phyloP scores from a whole-genome alignment of 2,888 invertebrate genomes.

The Drosophila limbata region DNA sequence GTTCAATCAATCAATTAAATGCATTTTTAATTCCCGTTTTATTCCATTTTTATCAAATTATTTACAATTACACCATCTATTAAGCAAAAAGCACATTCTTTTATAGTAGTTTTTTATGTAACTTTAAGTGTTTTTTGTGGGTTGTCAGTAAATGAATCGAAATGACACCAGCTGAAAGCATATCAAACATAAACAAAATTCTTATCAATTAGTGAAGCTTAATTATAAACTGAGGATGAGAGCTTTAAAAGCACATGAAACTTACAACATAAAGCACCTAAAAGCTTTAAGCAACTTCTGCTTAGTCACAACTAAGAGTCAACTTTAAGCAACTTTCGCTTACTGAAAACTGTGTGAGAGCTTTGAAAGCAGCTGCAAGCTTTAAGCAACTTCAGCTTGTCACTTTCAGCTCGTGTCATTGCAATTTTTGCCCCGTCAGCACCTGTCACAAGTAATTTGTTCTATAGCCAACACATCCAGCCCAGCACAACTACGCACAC shows the following conservation, averaged over 20 bases:
- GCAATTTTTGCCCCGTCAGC: constrained; percentile 11
- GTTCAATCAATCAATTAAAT: constrained; percentile 62
- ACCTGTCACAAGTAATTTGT: constrained; percentile 30
- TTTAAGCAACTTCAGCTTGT: not conserved
- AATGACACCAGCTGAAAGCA: constrained; percentile 43
- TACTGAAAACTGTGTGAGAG: not conserved
- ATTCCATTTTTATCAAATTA: constrained; percentile 13
- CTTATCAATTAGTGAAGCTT: not conserved
- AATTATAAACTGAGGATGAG: not conserved
- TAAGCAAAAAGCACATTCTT: constrained; percentile 25
- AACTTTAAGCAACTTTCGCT: not conserved
- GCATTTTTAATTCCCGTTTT: constrained; percentile 45
- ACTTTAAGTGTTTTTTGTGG: constrained; percentile 21
- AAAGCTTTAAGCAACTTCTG: not conserved
- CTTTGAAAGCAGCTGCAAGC: constrained; percentile 1
- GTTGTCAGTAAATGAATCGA: constrained; percentile 3
- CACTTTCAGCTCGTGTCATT: constrained; percentile 44
- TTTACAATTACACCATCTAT: constrained; percentile 18
- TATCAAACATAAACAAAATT: not conserved
- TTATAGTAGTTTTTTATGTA: constrained; percentile 11
- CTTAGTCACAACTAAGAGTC: not conserved
- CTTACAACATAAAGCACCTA: not conserved
- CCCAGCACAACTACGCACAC: constrained; percentile 24
- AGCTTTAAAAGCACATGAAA: not conserved
- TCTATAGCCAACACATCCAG: constrained; percentile 23